Conservation (phyloP, 1,140 invertebrate species). For the Calephelis nemesis region DNA sequence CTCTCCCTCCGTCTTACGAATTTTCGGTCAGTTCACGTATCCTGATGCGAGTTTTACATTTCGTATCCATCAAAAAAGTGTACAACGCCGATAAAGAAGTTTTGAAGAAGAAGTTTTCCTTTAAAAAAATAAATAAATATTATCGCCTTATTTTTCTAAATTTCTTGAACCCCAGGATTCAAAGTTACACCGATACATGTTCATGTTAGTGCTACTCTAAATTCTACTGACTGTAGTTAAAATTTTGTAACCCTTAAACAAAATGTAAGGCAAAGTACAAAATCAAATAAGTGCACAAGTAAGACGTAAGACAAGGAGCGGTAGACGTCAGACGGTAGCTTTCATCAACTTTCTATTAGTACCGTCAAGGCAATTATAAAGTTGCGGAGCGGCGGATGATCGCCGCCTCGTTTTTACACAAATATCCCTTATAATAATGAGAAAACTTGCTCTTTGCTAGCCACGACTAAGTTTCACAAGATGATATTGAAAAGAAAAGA, state of each 20-base stretch:
- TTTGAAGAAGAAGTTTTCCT: too few species aligned
- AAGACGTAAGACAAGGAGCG: slow-evolving; percentile 57
- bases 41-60: too few species aligned
- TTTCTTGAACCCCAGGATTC: too few species aligned
- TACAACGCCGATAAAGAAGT: too few species aligned
- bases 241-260: not conserved
- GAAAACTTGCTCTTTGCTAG: slow-evolving; percentile 65
- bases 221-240: too few species aligned
- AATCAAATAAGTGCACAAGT: slow-evolving; percentile 53
- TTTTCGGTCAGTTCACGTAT: too few species aligned
- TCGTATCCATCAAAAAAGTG: too few species aligned
- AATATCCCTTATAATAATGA: slow-evolving; percentile 74
- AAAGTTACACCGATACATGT: too few species aligned
- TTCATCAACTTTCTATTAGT: slow-evolving; percentile 74
- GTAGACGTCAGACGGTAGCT: slow-evolving; percentile 57
- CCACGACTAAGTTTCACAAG: slow-evolving; percentile 53
- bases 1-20: too few species aligned
- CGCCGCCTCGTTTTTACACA: slow-evolving; percentile 62
- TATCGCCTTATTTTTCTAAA: too few species aligned
- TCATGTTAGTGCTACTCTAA: too few species aligned
- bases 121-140: too few species aligned
- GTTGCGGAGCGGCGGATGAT: slow-evolving; percentile 57
- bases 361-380: slow-evolving; percentile 74
- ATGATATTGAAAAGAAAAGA: slow-evolving; percentile 63
- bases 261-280: slow-evolving; percentile 28